Conservation (phyloP, 2,113 vertebrate genomes). For the Candoia aspera region DNA sequence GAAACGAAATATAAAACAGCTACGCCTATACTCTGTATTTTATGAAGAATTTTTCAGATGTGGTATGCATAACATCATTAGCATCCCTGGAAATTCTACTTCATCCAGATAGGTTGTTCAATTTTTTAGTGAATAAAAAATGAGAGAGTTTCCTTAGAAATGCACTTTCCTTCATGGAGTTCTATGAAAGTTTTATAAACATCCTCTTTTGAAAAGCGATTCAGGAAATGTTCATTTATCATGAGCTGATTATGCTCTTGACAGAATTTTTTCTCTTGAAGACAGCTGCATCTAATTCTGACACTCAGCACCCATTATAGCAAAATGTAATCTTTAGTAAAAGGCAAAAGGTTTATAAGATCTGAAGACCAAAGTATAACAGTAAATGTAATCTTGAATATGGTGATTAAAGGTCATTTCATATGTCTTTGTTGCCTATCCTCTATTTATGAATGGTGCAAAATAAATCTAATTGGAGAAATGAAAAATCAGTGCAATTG, state of each 20-base stretch:
- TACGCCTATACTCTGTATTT: background rate
- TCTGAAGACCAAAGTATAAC: background rate
- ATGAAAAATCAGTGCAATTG: background rate
- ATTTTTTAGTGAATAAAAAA: background rate
- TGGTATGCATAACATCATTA: background rate
- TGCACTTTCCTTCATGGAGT: background rate
- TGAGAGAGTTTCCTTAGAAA: background rate
- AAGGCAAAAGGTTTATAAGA: background rate
- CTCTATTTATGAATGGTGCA: background rate
- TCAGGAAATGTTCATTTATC: background rate
- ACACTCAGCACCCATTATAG: too few species aligned
- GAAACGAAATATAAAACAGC: background rate
- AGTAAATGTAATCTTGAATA: background rate
- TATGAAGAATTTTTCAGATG: background rate
- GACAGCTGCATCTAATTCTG: background rate
- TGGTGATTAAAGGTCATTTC: background rate
- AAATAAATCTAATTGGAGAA: constrained; percentile 5
- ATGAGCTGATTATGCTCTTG: background rate
- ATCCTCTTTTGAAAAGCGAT: background rate
- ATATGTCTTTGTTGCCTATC: background rate
- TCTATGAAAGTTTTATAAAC: background rate
- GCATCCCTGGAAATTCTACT: background rate
- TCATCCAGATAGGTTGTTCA: background rate
- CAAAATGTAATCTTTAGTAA: background rate
- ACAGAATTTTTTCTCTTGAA: background rate